Conservation (phyloP, 2,888 invertebrate genomes). For the Xanthia icteritia region DNA sequence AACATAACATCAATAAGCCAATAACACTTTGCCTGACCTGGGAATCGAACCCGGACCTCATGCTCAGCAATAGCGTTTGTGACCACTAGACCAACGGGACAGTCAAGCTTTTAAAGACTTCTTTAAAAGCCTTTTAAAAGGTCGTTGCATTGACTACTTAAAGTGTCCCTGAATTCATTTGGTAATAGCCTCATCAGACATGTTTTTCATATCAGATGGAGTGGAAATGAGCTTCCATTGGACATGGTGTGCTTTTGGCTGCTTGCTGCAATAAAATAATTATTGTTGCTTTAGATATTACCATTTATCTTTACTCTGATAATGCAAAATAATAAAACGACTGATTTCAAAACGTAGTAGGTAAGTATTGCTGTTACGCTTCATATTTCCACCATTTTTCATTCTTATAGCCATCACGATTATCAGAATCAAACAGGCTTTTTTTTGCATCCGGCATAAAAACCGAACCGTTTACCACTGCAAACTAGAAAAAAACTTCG, state of each 20-base stretch:
- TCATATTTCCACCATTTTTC: neutral
- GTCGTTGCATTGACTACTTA: too few relatives aligned
- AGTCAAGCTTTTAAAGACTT: too few relatives aligned
- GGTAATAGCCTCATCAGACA: neutral
- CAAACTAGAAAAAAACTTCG: conserved; percentile 10
- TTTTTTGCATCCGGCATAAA: neutral
- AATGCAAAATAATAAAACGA: neutral
- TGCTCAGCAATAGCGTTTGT: too few relatives aligned
- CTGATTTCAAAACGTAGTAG: neutral
- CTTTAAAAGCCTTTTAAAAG: too few relatives aligned
- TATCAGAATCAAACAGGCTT: neutral
- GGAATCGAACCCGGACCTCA: too few relatives aligned
- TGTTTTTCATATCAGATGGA: too few relatives aligned
- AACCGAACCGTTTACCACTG: neutral
- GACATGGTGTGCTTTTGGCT: too few relatives aligned
- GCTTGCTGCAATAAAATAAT: neutral
- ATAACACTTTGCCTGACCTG: too few relatives aligned
- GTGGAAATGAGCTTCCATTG: too few relatives aligned
- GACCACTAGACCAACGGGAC: too few relatives aligned
- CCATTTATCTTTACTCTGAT: neutral
- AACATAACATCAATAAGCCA: too few relatives aligned
- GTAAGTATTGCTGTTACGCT: neutral
- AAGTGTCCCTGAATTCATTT: neutral
- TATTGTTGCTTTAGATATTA: conserved; percentile 1
- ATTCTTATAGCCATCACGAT: neutral